Conservation (phyloP, 2,113 vertebrate genomes). For the Onychostruthus taczanowskii region DNA sequence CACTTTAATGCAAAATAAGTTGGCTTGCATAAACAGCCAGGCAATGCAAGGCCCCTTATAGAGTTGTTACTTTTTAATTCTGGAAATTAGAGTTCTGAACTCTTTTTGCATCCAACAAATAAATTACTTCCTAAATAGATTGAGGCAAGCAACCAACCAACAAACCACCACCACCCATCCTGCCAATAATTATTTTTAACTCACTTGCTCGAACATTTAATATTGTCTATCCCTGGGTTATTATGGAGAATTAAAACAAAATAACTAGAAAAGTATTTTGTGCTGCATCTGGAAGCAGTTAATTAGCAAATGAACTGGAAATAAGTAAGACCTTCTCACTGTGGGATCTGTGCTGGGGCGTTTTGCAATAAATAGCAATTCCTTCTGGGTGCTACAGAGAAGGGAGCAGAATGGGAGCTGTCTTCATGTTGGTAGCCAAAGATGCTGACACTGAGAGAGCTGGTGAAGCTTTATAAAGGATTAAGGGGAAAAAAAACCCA, state of each 20-base stretch:
- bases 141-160: conserved; percentile 12
- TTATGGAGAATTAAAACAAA: not conserved
- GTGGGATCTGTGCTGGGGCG: not conserved
- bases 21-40: not conserved
- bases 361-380: not conserved
- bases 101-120: not conserved
- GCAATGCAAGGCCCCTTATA: not conserved
- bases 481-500: not conserved
- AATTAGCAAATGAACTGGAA: conserved; percentile 52
- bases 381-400: not conserved
- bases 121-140: conserved; percentile 39
- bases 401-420: not conserved
- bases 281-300: conserved; percentile 41
- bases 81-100: conserved; percentile 15
- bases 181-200: not conserved
- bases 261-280: conserved; percentile 9
- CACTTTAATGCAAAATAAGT: not conserved
- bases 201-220: conserved; percentile 2
- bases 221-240: not conserved
- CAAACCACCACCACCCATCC: not conserved
- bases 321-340: conserved; percentile 14
- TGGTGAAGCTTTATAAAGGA: not conserved
- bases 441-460: not conserved
- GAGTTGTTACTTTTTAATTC: not conserved
- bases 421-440: not conserved